Evolutionary conservation across 2,888 invertebrate species (phyloP).

Genomic region (Rhynchonema sp.): DNA sequence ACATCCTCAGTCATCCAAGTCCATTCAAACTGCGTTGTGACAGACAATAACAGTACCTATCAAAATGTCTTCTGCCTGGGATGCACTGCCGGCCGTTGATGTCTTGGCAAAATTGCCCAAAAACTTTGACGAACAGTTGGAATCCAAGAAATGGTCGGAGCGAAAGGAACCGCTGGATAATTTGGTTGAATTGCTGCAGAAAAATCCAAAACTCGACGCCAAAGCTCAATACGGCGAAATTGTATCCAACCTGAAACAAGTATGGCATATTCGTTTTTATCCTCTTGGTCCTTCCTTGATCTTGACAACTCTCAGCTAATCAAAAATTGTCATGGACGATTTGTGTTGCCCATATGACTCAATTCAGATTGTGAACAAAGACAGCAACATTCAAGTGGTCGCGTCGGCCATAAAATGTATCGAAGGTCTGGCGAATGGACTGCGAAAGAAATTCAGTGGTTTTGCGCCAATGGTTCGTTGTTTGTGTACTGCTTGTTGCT

Average conservation of each 20-base stretch:
- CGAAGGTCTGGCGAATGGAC: constrained; percentile 56
- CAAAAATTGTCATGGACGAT: too few species aligned
- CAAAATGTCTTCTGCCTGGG: too few species aligned
- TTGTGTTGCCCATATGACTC: too few species aligned
- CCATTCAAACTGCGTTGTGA: too few species aligned
- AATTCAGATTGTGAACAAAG: too few species aligned
- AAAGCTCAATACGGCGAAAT: background rate
- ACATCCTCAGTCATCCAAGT: too few species aligned
- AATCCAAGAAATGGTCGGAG: background rate
- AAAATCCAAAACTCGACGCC: background rate
- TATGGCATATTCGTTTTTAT: background rate
- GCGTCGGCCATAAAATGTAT: constrained; percentile 64
- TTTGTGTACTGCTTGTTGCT: background rate
- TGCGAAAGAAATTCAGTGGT: constrained; percentile 64
- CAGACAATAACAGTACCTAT: too few species aligned
- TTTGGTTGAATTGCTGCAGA: background rate
- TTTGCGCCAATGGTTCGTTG: constrained; percentile 41
- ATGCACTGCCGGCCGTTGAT: background rate
- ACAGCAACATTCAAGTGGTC: constrained; percentile 80
- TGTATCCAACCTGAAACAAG: background rate
- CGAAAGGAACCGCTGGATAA: background rate
- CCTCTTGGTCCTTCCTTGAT: background rate
- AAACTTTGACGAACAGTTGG: background rate
- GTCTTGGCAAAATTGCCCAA: background rate
- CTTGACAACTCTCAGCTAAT: too few species aligned